Base-by-base conservation (phyloP, 2,888 invertebrate genomes). In the Leptura quadrifasciata region DNA sequence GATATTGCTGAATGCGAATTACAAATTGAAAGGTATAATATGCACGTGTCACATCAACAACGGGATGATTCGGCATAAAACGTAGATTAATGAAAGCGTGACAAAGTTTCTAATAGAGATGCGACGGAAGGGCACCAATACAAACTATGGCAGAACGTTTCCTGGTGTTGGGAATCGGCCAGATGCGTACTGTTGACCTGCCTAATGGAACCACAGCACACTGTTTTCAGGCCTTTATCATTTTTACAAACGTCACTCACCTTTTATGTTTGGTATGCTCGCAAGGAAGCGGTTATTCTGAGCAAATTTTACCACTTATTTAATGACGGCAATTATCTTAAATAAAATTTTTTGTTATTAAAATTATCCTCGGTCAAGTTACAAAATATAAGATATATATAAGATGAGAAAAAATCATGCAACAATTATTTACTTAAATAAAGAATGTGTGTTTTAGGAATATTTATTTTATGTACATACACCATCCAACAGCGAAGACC, bases 111-210 rank as follows among this genome's bases (percentile, higher is more conserved):
- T 81, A 85, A 86, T 86, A 84, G 85, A 86, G 85, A 86, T 84
- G 84, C 83, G 84, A 81, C 84, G 79, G 82, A 79, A 84, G 84
- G 84, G 84, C 84, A 84, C 84, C 83, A 65, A 63, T 61, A 74
- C 65, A 72, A 60, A 57, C 73, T 68, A 69, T 31, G 72, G 58
- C 75, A 61, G 61, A 65, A 63, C 76, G 69, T 15, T 75, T 77
- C 77, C 83, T 64, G 64, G 74, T 77, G 79, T 70, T 84, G 85
- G 85, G 85, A 85, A 80, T 74, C 74, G 74, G 76, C 79, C 85
- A 86, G 83, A 84, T 86, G 86, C 81, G 76, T 76, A 83, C 81
- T 86, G 86, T 87, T 86, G 87, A 86, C 87, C 86, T 85, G 84
- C 80, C 86, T 87, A 87, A 86, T 86, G 86, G 87, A 87, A 86